Conservation (phyloP, 2,797 vertebrate species). For the Oreochromis grahami region DNA sequence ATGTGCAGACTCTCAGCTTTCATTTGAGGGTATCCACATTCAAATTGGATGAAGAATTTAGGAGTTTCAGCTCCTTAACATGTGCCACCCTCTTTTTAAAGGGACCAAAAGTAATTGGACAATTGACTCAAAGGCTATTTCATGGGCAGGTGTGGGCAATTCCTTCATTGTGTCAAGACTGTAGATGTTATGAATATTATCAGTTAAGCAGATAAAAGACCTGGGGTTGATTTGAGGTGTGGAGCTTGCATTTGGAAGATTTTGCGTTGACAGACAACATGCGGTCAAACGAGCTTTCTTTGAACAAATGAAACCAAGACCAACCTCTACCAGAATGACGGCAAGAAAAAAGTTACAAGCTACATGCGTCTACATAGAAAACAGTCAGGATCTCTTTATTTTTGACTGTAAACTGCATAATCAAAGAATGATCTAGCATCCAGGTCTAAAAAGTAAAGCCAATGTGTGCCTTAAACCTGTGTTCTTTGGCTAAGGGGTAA, state of each 20-base stretch:
- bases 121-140: neutral
- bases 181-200: neutral
- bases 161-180: neutral
- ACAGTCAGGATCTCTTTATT: neutral
- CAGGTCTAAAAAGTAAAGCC: neutral
- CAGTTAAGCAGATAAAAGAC: neutral
- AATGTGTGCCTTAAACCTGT: neutral
- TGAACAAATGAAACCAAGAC: neutral
- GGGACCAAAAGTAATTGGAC: neutral
- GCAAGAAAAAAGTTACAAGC: neutral
- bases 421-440: neutral
- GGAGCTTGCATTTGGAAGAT: neutral
- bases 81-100: neutral
- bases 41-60: neutral
- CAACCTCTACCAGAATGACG: neutral
- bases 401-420: neutral
- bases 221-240: neutral
- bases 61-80: neutral
- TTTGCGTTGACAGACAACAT: neutral
- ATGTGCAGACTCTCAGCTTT: neutral
- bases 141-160: accelerated
- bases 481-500: neutral
- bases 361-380: neutral
- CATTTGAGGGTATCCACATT: neutral
- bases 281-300: neutral